These are phyloP conservation scores for Argyrosomus regius DNA, from an alignment of 2,797 vertebrate genomes.

Conservation along the genomic window DNA sequence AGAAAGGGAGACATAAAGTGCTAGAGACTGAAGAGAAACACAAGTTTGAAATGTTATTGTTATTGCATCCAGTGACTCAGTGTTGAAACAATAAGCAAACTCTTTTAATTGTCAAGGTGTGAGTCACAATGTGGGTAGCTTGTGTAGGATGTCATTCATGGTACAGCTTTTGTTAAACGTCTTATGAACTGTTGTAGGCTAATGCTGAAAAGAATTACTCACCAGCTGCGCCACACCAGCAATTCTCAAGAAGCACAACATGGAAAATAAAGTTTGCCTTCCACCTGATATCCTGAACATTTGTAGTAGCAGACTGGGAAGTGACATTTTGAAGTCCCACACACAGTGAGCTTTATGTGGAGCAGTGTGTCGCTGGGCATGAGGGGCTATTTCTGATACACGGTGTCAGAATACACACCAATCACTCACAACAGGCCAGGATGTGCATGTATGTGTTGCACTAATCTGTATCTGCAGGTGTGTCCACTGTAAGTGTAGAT, in stretches of 20 bases:
- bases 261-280: conserved; percentile 35
- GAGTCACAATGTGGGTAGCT: neutral
- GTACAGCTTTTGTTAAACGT: conserved; percentile 1
- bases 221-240: conserved; percentile 31
- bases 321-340: conserved; percentile 12
- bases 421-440: conserved; percentile 51
- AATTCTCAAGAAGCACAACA: neutral
- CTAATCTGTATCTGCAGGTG: conserved; percentile 22
- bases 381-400: conserved; percentile 79
- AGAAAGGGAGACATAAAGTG: neutral
- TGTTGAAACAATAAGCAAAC: conserved; percentile 10
- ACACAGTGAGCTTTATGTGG: conserved; percentile 51
- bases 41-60: neutral
- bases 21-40: neutral
- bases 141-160: neutral
- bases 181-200: neutral
- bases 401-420: conserved; percentile 82
- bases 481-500: neutral
- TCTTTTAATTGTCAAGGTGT: neutral
- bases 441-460: conserved; percentile 8
- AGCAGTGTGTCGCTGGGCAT: conserved; percentile 77
- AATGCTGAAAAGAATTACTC: conserved; percentile 37
- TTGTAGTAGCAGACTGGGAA: neutral
- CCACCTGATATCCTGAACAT: conserved; percentile 3
- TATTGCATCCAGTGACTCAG: neutral